Conservation (phyloP, 2,113 vertebrate species). For the Xyliphius kryptos region DNA sequence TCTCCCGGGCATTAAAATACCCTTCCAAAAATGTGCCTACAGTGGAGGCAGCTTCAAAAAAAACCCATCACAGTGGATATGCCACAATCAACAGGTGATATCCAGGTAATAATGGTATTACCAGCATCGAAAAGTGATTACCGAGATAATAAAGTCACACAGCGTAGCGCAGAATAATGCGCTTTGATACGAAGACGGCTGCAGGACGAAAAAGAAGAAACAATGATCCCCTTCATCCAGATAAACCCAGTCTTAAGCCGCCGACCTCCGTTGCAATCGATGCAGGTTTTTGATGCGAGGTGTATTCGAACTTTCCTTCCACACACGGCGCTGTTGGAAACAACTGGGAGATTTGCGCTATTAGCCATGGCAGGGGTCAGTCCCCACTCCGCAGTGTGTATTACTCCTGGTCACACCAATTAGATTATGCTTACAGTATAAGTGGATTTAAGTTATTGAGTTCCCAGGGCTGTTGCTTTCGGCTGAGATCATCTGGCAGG, state of each 20-base stretch:
- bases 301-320: slow-evolving; percentile 26
- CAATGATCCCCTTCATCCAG: slow-evolving; percentile 37
- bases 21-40: slow-evolving; percentile 1
- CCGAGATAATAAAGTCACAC: slow-evolving; percentile 30
- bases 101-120: slow-evolving; percentile 35
- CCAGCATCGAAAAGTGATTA: slow-evolving; percentile 34
- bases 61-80: slow-evolving; percentile 27
- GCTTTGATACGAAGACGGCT: too few species aligned
- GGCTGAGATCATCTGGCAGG: slow-evolving; percentile 30
- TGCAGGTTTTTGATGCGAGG: slow-evolving; percentile 16
- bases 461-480: slow-evolving; percentile 29
- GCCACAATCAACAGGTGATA: slow-evolving; percentile 56
- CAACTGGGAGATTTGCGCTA: slow-evolving; percentile 33
- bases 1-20: slow-evolving; percentile 45
- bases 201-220: slow-evolving; percentile 30
- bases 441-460: slow-evolving; percentile 29
- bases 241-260: slow-evolving; percentile 21
- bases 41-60: slow-evolving; percentile 13
- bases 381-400: slow-evolving; percentile 30
- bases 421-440: slow-evolving; percentile 30
- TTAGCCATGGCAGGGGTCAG: slow-evolving; percentile 38
- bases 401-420: slow-evolving; percentile 35
- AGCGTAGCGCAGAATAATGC: not conserved
- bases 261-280: not conserved
- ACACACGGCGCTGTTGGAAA: slow-evolving; percentile 22